Conservation (phyloP, 2,797 vertebrate species). For the Poeciliopsis turneri region DNA sequence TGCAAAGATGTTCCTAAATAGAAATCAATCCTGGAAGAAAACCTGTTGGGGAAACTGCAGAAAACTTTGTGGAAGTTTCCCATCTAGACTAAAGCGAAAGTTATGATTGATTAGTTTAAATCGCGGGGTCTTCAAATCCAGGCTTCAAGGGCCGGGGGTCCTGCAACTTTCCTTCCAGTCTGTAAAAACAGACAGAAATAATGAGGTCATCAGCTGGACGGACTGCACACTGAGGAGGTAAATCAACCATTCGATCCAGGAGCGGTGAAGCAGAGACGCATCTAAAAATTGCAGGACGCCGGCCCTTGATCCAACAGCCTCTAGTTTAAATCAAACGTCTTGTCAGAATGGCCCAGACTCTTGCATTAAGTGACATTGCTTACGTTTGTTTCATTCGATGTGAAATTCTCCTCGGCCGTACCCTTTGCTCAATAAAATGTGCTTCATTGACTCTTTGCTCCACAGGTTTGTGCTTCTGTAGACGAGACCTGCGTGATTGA, state of each 20-base stretch:
- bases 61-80: not conserved
- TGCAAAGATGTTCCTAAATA: not conserved
- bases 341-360: too few relatives aligned
- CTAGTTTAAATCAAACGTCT: too few relatives aligned
- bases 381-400: not conserved
- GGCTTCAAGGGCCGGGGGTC: too few relatives aligned
- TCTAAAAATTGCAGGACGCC: too few relatives aligned
- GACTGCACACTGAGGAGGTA: too few relatives aligned
- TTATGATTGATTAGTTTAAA: not conserved
- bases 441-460: conserved; percentile 42
- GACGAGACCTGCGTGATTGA: conserved; percentile 2
- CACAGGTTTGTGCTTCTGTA: not conserved
- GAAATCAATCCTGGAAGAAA: not conserved
- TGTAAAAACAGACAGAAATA: too few relatives aligned
- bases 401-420: conserved; percentile 39
- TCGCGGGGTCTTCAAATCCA: not conserved
- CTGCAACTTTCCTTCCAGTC: too few relatives aligned
- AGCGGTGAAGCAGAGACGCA: too few relatives aligned
- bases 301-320: too few relatives aligned
- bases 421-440: conserved; percentile 85
- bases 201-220: too few relatives aligned
- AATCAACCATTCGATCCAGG: too few relatives aligned
- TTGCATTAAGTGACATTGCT: not conserved
- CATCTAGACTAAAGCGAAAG: not conserved
- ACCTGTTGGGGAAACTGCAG: not conserved